Percentiles rank a stretch among this genome's conserved stretches.
Conservation (phyloP, 2,888 invertebrate species). For the Micropterix aruncella region DNA sequence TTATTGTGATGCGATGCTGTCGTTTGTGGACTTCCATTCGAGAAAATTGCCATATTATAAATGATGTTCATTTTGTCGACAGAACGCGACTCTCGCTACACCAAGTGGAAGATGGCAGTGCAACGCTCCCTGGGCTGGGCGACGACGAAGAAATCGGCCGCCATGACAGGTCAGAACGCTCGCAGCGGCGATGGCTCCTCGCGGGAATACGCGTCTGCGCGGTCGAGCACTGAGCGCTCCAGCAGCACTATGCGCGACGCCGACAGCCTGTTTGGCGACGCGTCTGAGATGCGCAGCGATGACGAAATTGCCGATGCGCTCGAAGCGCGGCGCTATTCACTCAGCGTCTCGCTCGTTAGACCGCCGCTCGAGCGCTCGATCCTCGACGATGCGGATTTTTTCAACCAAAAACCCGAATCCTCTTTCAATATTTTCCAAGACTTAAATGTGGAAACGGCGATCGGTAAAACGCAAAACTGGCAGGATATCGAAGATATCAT, state of each 20-base stretch:
- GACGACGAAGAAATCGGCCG: conserved; percentile 51
- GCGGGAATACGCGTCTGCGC: not conserved
- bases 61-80: conserved; percentile 14
- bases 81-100: conserved; percentile 74
- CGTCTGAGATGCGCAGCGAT: not conserved
- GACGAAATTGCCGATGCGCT: not conserved
- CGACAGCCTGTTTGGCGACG: not conserved
- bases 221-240: not conserved
- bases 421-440: conserved; percentile 31
- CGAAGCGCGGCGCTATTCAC: not conserved
- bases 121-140: conserved; percentile 86
- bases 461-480: conserved; percentile 22
- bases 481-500: conserved; percentile 30
- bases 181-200: conserved; percentile 5
- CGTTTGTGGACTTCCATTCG: too few relatives aligned
- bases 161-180: conserved; percentile 58
- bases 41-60: not conserved
- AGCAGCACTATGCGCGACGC: not conserved
- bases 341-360: not conserved
- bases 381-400: conserved; percentile 28
- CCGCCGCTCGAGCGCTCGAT: conserved; percentile 21
- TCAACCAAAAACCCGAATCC: conserved; percentile 29
- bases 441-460: conserved; percentile 21
- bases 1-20: too few relatives aligned
- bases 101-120: conserved; percentile 92